Conservation (phyloP, 2,888 invertebrate genomes). For the Steinernema scapterisci region DNA sequence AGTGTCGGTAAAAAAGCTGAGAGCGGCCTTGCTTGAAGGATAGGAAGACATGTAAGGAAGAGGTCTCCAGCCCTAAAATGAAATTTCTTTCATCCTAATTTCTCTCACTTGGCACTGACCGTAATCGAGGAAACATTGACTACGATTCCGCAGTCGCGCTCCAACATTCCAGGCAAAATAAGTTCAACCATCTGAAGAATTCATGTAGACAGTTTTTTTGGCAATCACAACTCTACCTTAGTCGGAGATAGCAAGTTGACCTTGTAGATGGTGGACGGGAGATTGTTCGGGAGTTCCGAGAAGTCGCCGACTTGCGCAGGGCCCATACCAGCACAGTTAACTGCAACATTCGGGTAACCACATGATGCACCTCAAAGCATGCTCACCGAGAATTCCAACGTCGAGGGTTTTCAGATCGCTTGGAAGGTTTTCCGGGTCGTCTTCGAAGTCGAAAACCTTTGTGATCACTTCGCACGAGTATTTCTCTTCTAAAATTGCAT, state of each 20-base stretch:
- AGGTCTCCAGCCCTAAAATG: constrained; percentile 64
- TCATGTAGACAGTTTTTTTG: not conserved
- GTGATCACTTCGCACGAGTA: constrained; percentile 47
- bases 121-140: constrained; percentile 66
- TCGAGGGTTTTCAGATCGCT: constrained; percentile 52
- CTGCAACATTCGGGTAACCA: constrained; percentile 43
- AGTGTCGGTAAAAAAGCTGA: constrained; percentile 63
- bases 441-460: constrained; percentile 63
- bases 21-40: constrained; percentile 65
- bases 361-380: not conserved
- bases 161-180: constrained; percentile 64
- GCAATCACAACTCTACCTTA: constrained; percentile 43
- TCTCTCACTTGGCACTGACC: constrained; percentile 43
- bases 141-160: constrained; percentile 60
- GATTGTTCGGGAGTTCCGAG: constrained; percentile 55
- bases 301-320: constrained; percentile 59
- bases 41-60: constrained; percentile 65
- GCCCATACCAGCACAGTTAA: constrained; percentile 66
- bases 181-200: constrained; percentile 59
- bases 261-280: constrained; percentile 60
- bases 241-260: constrained; percentile 63
- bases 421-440: constrained; percentile 52
- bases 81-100: not conserved
- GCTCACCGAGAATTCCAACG: constrained; percentile 62
- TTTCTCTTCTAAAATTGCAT: constrained; percentile 42